A percentile compares a stretch with the other conserved stretches of the same genome.
Conservation (phyloP, 1,140 invertebrate species). For the Melanaphis sacchari region DNA sequence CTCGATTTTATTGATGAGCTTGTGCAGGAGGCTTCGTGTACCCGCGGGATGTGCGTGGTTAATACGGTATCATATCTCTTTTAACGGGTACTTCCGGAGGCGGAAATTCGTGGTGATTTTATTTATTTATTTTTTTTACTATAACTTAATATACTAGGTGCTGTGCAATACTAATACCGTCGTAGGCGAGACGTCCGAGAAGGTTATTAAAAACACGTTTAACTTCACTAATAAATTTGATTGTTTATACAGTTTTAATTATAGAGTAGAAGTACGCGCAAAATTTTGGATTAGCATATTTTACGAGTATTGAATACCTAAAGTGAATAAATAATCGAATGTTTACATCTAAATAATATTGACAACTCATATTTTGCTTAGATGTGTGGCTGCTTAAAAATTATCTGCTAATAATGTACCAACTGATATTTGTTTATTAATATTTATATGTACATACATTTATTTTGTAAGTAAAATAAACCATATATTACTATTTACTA, state of each 20-base stretch:
- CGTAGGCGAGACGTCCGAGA: not conserved
- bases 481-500: not conserved
- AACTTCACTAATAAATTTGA: not conserved
- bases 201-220: not conserved
- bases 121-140: not conserved
- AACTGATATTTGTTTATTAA: too few species aligned
- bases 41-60: not conserved
- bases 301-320: not conserved
- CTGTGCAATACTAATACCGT: not conserved
- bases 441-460: not conserved
- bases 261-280: not conserved
- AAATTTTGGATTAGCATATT: not conserved
- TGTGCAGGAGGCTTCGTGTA: not conserved
- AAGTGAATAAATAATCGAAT: not conserved
- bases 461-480: not conserved
- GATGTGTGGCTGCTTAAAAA: not conserved
- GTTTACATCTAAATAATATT: not conserved
- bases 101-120: not conserved
- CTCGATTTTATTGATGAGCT: slow-evolving; percentile 7
- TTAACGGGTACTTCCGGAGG: not conserved
- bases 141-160: too few species aligned
- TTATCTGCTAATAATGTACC: not conserved
- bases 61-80: not conserved
- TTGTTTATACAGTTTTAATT: slow-evolving; percentile 16
- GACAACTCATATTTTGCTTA: not conserved